A percentile compares a stretch with the other conserved stretches of the same genome.
These are phyloP conservation scores for Achroia grisella DNA, from an alignment of 1,140 invertebrate genomes.

Conservation along the genomic window DNA sequence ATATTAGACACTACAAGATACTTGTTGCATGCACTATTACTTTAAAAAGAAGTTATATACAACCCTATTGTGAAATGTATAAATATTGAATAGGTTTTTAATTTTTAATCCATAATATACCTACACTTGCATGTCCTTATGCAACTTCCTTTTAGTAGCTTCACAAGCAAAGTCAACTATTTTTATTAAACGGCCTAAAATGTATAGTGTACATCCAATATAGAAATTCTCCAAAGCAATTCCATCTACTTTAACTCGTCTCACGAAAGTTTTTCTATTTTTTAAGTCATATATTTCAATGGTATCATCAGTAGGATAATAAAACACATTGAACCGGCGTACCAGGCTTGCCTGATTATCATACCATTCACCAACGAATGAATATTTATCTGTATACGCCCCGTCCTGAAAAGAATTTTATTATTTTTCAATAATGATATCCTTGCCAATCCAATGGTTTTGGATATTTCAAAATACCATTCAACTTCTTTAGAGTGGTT, in stretches of 20 bases:
- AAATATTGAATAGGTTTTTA: background rate
- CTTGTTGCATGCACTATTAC: too few species aligned
- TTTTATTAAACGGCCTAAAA: conserved; percentile 85
- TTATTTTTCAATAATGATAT: too few species aligned
- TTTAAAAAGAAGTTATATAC: conserved; percentile 1
- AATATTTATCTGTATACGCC: conserved; percentile 57
- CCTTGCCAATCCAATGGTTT: too few species aligned
- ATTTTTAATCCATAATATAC: conserved; percentile 13
- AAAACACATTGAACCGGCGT: conserved; percentile 84
- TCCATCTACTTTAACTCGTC: conserved; percentile 81
- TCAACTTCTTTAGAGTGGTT: too few species aligned
- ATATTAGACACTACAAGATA: too few species aligned
- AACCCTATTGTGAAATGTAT: too few species aligned
- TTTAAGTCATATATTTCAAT: conserved; percentile 89
- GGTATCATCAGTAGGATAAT: conserved; percentile 82
- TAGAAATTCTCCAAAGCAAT: conserved; percentile 82
- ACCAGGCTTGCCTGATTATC: conserved; percentile 82
- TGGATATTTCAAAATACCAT: too few species aligned
- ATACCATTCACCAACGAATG: conserved; percentile 89
- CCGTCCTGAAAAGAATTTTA: conserved; percentile 49
- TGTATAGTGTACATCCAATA: conserved; percentile 83
- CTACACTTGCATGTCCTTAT: conserved; percentile 77
- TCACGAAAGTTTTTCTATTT: conserved; percentile 83
- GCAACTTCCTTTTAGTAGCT: conserved; percentile 76
- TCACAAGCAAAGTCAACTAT: conserved; percentile 86